These are phyloP conservation scores for Cerceris rybyensis DNA, from an alignment of 2,888 invertebrate genomes.

Conservation along the genomic window DNA sequence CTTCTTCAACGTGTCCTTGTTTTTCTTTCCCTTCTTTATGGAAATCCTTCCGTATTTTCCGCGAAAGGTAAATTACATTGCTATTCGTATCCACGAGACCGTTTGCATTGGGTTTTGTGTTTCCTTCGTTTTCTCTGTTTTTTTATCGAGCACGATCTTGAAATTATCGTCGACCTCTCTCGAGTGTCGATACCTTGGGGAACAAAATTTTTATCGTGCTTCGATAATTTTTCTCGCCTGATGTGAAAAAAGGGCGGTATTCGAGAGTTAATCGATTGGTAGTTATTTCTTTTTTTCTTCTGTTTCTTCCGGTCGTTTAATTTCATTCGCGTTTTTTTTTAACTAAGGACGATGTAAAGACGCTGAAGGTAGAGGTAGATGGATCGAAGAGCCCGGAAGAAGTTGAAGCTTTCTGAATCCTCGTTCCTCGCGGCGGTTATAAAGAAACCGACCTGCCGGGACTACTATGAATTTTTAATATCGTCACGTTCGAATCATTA, in stretches of 20 bases:
- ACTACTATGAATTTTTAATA: conserved; percentile 61
- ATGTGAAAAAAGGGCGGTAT: neutral
- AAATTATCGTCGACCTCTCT: neutral
- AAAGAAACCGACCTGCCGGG: conserved; percentile 33
- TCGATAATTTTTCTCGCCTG: conserved; percentile 7
- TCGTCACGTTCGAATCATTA: conserved; percentile 67
- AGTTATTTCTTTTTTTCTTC: neutral
- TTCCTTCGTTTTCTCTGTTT: neutral
- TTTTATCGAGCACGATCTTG: neutral
- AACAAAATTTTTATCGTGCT: conserved; percentile 3
- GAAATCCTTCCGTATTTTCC: neutral
- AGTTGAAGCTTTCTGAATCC: conserved; percentile 42
- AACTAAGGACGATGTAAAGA: conserved; percentile 1
- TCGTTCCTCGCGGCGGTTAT: conserved; percentile 13
- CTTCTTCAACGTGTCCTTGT: no score
- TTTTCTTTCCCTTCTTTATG: neutral
- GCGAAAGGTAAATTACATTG: no score
- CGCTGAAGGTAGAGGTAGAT: conserved; percentile 7
- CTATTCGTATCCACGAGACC: no score
- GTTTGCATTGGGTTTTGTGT: no score
- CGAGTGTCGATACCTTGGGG: neutral
- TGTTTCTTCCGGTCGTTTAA: neutral
- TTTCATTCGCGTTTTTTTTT: conserved; percentile 12
- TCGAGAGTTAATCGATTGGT: conserved; percentile 4
- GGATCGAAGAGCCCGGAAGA: conserved; percentile 11